Base-by-base conservation (phyloP, 1,140 invertebrate genomes). In the Drosophila tsacasi region DNA sequence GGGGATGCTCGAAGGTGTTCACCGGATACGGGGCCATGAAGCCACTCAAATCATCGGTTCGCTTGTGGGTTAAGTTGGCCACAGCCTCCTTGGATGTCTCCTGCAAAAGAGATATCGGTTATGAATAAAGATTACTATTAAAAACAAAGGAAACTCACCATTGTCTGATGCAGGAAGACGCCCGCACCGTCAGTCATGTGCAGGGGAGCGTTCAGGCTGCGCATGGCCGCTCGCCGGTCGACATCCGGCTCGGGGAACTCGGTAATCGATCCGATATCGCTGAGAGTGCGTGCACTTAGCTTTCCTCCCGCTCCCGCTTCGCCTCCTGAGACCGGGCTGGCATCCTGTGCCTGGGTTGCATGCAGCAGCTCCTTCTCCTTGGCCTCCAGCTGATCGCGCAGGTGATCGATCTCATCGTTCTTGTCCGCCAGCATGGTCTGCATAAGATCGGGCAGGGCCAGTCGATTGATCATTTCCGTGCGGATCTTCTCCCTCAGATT, bases 251-350 rank as follows among this genome's bases (percentile, higher is more conserved):
- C 95, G 50, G 96, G 95, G 58, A 94, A 96, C 61, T 96, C 95
- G 0, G 95, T 95, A 92, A 96, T 95, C 1, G 95, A 96, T 5
- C 96, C 92, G 57, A 96, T 96, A 72, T 96, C 96, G 80, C 95
- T 96, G 0, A 96, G 91, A 0, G 95, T 96, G 30, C 95, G 93
- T 2, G 95, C 95, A 44, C 95, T 94, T 77, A 90, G 79, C 79
- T 93, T 94, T 55, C 73, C 85, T 0, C 39, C 63, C 0, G 37
- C 49, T 9, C 10, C 79, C 12, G 50, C 46, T 13, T 17, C 79
- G 10, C 30, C 55, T 19, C 42, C 55, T 44, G 74, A 79, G 1
- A 19, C 35, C 17, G 64, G 76, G 17, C 77, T 92, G 3, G n/a
- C 55, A 39, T 92, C 83, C 55, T 79, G 65, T 37, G 32, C 52